Percentiles rank a stretch among this genome's conserved stretches.
These are phyloP conservation scores for Popillia japonica DNA, from an alignment of 1,140 invertebrate genomes.

Conservation along the genomic window DNA sequence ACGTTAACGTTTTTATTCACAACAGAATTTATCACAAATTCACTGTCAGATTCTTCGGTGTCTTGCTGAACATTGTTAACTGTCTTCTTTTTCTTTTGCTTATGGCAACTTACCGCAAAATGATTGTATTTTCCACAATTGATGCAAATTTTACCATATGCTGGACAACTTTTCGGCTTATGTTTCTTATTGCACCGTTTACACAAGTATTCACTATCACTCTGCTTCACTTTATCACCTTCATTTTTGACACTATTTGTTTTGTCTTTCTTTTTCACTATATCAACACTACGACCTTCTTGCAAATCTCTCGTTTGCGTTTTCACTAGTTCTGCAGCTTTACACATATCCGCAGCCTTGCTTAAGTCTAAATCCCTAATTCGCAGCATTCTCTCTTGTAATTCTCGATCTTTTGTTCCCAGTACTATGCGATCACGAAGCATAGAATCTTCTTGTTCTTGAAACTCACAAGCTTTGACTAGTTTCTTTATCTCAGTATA, in stretches of 20 bases:
- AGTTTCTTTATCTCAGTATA: slow-evolving; percentile 46
- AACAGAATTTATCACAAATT: slow-evolving; percentile 18
- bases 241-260: slow-evolving; percentile 1
- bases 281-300: slow-evolving; percentile 1
- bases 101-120: slow-evolving; percentile 38
- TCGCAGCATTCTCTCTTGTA: slow-evolving; percentile 52
- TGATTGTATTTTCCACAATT: slow-evolving; percentile 45
- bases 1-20: slow-evolving; percentile 14
- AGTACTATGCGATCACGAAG: slow-evolving; percentile 43
- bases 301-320: slow-evolving; percentile 36
- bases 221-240: slow-evolving; percentile 36
- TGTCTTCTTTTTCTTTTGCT: slow-evolving; percentile 1
- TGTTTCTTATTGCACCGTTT: slow-evolving; percentile 5
- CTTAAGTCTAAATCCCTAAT: slow-evolving; percentile 47
- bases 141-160: slow-evolving; percentile 46
- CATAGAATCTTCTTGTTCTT: no score
- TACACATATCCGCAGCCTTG: slow-evolving; percentile 47
- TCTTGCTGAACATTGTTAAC: slow-evolving; percentile 34
- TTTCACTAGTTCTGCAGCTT: slow-evolving; percentile 47
- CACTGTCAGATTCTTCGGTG: slow-evolving; percentile 13
- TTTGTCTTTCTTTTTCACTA: slow-evolving; percentile 14
- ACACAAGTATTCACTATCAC: slow-evolving; percentile 41
- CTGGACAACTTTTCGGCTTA: slow-evolving; percentile 43
- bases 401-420: slow-evolving; percentile 32
- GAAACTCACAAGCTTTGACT: slow-evolving; percentile 45